Conservation (phyloP, 2,888 invertebrate species). For the Hymenopus coronatus region DNA sequence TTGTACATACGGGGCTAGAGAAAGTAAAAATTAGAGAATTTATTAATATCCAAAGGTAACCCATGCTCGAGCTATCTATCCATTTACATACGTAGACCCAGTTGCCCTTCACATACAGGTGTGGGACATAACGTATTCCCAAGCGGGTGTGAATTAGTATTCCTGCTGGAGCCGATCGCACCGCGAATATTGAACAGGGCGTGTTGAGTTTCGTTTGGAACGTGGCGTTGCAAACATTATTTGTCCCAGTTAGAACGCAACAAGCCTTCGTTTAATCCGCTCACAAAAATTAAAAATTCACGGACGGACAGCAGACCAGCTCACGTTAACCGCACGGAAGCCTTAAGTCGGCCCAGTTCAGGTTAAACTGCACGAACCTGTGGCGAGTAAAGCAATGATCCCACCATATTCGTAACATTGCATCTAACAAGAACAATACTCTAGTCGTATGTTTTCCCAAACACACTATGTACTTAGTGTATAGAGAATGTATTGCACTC, state of each 20-base stretch:
- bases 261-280: neutral
- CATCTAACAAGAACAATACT: too few species aligned
- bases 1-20: too few species aligned
- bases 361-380: too few species aligned
- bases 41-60: too few species aligned
- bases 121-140: neutral
- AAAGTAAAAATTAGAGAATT: too few species aligned
- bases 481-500: too few species aligned
- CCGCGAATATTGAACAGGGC: neutral
- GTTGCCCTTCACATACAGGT: neutral
- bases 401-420: too few species aligned
- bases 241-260: neutral
- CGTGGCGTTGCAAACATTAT: neutral
- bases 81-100: neutral
- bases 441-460: too few species aligned
- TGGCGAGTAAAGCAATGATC: too few species aligned
- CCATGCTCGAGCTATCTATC: too few species aligned
- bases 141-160: neutral
- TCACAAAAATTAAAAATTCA: neutral
- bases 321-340: neutral
- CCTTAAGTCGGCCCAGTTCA: too few species aligned
- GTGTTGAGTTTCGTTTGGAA: neutral
- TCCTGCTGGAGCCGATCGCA: neutral
- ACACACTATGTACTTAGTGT: too few species aligned
- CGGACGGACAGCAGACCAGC: neutral